A percentile compares a stretch with the other conserved stretches of the same genome.
Evolutionary conservation across 1,140 invertebrate species (phyloP).

Genomic region (Danaus melanippus): DNA sequence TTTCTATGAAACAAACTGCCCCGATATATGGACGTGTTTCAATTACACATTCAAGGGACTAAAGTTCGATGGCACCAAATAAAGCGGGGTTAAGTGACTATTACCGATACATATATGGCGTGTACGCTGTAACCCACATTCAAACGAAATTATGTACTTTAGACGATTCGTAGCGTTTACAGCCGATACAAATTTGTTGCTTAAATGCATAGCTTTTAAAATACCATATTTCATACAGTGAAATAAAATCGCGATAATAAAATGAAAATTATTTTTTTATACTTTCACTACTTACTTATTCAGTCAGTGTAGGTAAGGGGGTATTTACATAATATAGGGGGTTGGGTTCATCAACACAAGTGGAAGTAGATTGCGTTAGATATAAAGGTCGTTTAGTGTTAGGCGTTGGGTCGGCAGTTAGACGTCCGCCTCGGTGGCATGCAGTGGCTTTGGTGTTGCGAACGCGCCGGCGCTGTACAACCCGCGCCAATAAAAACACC

Average conservation of each 20-base stretch:
- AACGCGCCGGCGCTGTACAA: conserved; percentile 28
- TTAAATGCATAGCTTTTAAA: too few species aligned
- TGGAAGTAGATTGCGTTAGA: conserved; percentile 35
- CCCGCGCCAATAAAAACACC: conserved; percentile 38
- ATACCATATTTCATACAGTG: too few species aligned
- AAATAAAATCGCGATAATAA: too few species aligned
- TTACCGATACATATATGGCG: conserved; percentile 34
- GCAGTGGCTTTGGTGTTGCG: conserved; percentile 63
- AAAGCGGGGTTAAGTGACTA: conserved; percentile 23
- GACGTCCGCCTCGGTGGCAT: conserved; percentile 57
- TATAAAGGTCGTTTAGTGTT: conserved; percentile 19
- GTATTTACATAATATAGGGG: conserved; percentile 41
- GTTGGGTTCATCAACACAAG: conserved; percentile 55
- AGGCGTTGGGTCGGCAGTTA: conserved; percentile 26
- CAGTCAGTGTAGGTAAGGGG: too few species aligned
- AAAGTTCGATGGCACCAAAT: conserved; percentile 15
- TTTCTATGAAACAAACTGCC: conserved; percentile 12
- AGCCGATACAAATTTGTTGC: conserved; percentile 23
- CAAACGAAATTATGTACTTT: conserved; percentile 49
- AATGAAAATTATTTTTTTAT: too few species aligned
- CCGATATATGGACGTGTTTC: conserved; percentile 10
- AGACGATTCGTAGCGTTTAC: conserved; percentile 46
- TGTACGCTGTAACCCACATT: conserved; percentile 61
- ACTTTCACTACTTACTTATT: too few species aligned
- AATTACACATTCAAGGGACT: conserved; percentile 18